phyloP scores from a whole-genome alignment of 2,888 invertebrate species.

The Ethmia dodecea region DNA sequence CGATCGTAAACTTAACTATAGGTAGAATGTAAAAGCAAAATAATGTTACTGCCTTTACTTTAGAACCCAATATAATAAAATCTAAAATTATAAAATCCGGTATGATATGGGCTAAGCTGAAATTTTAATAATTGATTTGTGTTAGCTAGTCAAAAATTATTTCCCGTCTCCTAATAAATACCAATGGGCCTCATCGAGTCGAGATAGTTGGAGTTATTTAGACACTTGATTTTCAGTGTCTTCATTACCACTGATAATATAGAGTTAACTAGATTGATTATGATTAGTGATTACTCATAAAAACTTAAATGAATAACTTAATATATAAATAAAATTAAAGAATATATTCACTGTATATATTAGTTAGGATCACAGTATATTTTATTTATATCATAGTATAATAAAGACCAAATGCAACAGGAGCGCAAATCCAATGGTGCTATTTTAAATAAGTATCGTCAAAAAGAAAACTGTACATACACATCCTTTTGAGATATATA shows the following conservation, averaged over 20 bases:
- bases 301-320: too few species aligned
- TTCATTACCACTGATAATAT: too few species aligned
- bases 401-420: slow-evolving; percentile 27
- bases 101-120: background rate
- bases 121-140: slow-evolving; percentile 29
- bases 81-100: background rate
- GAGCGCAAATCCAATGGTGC: slow-evolving; percentile 57
- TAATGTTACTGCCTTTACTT: too few species aligned
- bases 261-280: too few species aligned
- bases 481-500: too few species aligned
- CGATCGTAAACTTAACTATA: too few species aligned
- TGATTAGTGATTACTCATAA: too few species aligned
- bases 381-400: slow-evolving; percentile 10
- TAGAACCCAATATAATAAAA: too few species aligned
- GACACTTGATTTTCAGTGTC: too few species aligned
- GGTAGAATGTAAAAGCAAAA: background rate
- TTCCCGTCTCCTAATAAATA: slow-evolving; percentile 17
- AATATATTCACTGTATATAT: slow-evolving; percentile 35
- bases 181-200: background rate
- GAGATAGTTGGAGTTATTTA: background rate
- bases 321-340: background rate
- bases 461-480: slow-evolving; percentile 16
- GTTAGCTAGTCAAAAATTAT: slow-evolving; percentile 37
- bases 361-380: slow-evolving; percentile 20
- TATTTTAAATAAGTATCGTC: slow-evolving; percentile 21